Evolutionary conservation across 2,113 vertebrate species (phyloP).

Genomic region (Rallus limicola): DNA sequence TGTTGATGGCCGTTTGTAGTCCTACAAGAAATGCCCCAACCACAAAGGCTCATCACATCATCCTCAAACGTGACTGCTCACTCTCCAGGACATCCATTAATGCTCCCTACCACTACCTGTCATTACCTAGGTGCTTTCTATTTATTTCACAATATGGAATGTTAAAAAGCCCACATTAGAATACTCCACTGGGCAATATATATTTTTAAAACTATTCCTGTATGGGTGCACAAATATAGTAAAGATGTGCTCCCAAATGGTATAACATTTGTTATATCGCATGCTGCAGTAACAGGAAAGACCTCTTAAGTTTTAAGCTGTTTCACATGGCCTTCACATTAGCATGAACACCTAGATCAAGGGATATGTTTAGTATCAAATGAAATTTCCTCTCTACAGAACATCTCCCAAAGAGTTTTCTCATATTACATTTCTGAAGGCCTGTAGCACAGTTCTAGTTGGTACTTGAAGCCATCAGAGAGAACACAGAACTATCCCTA

Average conservation of each 20-base stretch:
- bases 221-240: neutral
- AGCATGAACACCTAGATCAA: neutral
- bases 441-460: neutral
- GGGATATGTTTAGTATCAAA: neutral
- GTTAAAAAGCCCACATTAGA: neutral
- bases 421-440: neutral
- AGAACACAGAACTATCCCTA: neutral
- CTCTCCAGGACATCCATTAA: neutral
- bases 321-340: neutral
- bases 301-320: neutral
- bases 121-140: neutral
- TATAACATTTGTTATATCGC: neutral
- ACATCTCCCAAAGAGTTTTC: neutral
- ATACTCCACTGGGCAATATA: neutral
- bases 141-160: neutral
- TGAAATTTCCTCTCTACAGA: neutral
- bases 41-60: neutral
- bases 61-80: neutral
- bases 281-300: neutral
- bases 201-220: neutral
- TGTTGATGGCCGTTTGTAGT: neutral
- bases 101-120: neutral
- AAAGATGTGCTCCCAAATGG: neutral
- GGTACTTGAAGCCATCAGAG: neutral
- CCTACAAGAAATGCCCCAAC: neutral